Evolutionary conservation across 2,888 invertebrate species (phyloP).

Genomic region (Tupiocoris notatus): DNA sequence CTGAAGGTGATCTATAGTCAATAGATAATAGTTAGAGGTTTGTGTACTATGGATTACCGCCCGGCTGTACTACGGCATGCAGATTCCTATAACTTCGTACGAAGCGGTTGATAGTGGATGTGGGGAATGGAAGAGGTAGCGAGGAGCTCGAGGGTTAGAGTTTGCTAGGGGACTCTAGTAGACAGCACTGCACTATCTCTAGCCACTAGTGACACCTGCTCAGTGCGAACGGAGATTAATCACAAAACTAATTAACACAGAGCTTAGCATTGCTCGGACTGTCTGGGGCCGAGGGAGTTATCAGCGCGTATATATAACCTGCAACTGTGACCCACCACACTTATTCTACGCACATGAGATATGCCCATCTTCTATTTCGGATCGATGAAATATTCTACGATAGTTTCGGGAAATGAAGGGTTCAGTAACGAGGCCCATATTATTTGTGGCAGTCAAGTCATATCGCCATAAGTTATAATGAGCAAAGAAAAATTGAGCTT

Average conservation of each 20-base stretch:
- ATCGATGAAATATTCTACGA: conserved; percentile 35
- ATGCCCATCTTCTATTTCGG: conserved; percentile 33
- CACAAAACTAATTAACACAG: conserved; percentile 47
- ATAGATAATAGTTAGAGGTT: conserved; percentile 47
- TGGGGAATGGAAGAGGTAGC: background rate
- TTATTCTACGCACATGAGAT: background rate
- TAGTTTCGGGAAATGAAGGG: background rate
- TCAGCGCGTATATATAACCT: conserved; percentile 41
- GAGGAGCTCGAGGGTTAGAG: background rate
- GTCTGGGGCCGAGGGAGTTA: conserved; percentile 35
- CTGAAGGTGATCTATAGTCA: conserved; percentile 39
- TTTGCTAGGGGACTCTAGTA: background rate
- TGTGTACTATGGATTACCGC: conserved; percentile 30
- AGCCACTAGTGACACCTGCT: conserved; percentile 44
- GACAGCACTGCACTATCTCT: conserved; percentile 34
- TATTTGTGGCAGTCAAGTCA: too few species aligned
- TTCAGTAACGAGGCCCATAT: too few species aligned
- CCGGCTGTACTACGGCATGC: background rate
- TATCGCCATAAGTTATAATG: too few species aligned
- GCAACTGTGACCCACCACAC: conserved; percentile 17
- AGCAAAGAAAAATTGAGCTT: too few species aligned
- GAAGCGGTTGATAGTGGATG: background rate
- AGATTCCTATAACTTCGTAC: background rate
- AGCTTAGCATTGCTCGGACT: conserved; percentile 20
- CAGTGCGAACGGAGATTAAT: conserved; percentile 44